phyloP scores from a whole-genome alignment of 2,888 invertebrate genomes.

The Kryphioiulus occultus region DNA sequence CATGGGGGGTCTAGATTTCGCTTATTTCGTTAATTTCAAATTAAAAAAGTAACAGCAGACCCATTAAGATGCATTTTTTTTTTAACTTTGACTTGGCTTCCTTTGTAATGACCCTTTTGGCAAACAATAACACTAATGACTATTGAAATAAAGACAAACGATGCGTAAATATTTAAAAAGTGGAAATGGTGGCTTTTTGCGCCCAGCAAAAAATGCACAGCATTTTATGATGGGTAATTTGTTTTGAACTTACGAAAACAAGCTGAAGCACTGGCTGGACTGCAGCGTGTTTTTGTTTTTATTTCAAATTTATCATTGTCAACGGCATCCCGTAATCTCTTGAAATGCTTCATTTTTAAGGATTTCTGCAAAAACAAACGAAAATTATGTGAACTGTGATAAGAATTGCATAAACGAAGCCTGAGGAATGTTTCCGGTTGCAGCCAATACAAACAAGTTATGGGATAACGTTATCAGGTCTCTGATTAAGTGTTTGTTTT shows the following conservation, averaged over 20 bases:
- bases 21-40: not conserved
- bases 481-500: no score
- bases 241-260: not conserved
- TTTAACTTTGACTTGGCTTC: not conserved
- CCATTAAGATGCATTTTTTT: not conserved
- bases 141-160: constrained; percentile 37
- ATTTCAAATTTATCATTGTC: not conserved
- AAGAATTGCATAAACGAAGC: not conserved
- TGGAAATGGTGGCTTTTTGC: not conserved
- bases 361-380: not conserved
- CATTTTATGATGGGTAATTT: constrained; percentile 27
- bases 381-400: not conserved
- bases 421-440: not conserved
- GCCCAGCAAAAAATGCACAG: not conserved
- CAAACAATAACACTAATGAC: constrained; percentile 29
- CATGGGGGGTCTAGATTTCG: not conserved
- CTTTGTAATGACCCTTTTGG: constrained; percentile 11
- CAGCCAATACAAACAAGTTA: not conserved
- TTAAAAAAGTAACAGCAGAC: not conserved
- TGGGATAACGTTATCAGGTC: no score
- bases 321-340: not conserved
- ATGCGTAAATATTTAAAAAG: constrained; percentile 20
- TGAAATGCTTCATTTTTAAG: not conserved
- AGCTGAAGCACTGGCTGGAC: not conserved
- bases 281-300: not conserved